phyloP scores from a whole-genome alignment of 1,140 invertebrate species.

The Saccostrea echinata region DNA sequence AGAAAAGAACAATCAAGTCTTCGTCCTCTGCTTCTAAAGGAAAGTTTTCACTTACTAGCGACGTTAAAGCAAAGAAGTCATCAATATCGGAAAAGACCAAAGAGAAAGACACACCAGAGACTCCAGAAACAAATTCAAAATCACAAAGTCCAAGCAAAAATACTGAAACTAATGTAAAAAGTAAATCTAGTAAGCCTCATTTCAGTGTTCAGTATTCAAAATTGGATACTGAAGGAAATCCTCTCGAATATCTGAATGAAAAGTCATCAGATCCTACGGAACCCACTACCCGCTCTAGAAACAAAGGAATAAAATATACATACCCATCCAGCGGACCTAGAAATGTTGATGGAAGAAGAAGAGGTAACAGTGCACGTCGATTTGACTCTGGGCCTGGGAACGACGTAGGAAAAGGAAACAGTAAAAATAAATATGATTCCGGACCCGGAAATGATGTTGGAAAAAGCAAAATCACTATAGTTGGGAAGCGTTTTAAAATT shows the following conservation, averaged over 20 bases:
- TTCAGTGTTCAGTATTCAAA: neutral
- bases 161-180: neutral
- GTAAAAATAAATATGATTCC: neutral
- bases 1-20: neutral
- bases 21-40: neutral
- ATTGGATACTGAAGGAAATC: neutral
- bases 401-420: neutral
- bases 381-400: neutral
- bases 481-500: neutral
- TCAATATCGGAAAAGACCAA: neutral
- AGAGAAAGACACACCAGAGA: conserved; percentile 12
- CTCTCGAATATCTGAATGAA: neutral
- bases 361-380: neutral
- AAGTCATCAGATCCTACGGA: neutral
- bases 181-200: neutral
- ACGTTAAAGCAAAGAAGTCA: neutral
- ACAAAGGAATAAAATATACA: neutral
- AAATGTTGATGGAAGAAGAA: neutral
- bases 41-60: neutral
- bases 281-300: neutral
- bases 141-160: neutral
- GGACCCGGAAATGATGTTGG: neutral
- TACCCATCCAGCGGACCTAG: neutral
- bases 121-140: neutral
- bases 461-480: neutral